Base-by-base conservation (phyloP, 2,113 vertebrate genomes). In the Ellobius talpinus region DNA sequence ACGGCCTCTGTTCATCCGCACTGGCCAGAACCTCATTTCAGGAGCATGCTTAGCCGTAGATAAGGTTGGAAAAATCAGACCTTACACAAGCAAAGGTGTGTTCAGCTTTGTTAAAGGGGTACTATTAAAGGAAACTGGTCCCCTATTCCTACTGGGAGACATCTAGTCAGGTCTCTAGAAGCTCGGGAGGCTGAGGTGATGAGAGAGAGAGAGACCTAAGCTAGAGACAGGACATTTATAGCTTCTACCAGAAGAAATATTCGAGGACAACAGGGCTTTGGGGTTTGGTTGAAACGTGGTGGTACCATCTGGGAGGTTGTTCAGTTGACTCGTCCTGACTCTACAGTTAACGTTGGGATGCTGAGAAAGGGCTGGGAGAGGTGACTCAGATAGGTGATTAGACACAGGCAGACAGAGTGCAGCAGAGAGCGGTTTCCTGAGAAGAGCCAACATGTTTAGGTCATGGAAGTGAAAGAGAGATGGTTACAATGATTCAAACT, bases 11-110 rank as follows among this genome's bases (percentile, higher is more conserved):
- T 77, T 68, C 7, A 16, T 65, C 50, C 3, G 3, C 70, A n/a
- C 58, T 77, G 79, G 3, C 39, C 47, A 95, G 21, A 82, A n/a
- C 26, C 76, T 92, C 58, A 89, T 89, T 96, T 66, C 10, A 87
- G 47, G 50, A 72, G 24, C 19, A 63, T 3, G 58, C 9, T 52
- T 73, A 39, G 24, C 33, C 87, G 4, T 45, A 79, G 87, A 94
- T 33, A 9, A 86, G 58, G 65, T 14, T 74, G 42, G 33, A 65
- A 95, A 86, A 86, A 55, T 50, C 84, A 76, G 47, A 58, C 24
- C 88, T 87, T 96, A 70, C 84, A 93, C 23, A 82, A 65, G 10
- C 24, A 11, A 26, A 21, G 17, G 52, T 72, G 10, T 81, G 16
- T 8, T 12, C 14, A 63, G 23, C 29, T 77, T 47, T n/a, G 42